phyloP scores from a whole-genome alignment of 2,888 invertebrate species.

The Apamea anceps region DNA sequence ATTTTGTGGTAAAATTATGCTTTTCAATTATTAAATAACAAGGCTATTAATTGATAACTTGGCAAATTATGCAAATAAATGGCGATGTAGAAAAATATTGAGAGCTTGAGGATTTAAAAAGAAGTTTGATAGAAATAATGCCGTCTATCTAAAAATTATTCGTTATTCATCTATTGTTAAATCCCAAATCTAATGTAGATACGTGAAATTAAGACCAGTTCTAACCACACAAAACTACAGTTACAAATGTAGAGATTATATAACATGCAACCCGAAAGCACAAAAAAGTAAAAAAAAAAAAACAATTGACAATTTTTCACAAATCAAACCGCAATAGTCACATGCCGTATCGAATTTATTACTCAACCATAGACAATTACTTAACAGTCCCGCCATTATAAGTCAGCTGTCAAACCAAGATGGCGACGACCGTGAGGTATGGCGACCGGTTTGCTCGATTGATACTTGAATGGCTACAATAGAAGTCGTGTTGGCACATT shows the following conservation, averaged over 20 bases:
- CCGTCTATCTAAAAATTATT: background rate
- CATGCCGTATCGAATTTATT: slow-evolving; percentile 77
- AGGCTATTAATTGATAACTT: background rate
- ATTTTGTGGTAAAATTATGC: background rate
- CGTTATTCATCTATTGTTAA: background rate
- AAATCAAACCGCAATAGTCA: slow-evolving; percentile 68
- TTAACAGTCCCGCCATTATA: slow-evolving; percentile 77
- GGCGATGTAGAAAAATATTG: background rate
- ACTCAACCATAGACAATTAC: slow-evolving; percentile 81
- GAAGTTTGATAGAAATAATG: background rate
- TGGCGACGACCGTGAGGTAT: slow-evolving; percentile 79
- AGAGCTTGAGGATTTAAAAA: background rate
- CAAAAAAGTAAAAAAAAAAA: background rate
- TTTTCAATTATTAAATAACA: background rate
- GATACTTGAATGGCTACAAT: slow-evolving; percentile 75
- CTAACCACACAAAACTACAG: background rate
- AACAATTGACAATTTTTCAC: slow-evolving; percentile 29
- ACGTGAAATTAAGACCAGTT: background rate
- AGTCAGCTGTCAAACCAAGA: slow-evolving; percentile 79
- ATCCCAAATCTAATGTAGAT: slow-evolving; percentile 11
- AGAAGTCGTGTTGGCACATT: slow-evolving; percentile 60
- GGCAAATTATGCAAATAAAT: background rate
- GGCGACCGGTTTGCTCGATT: slow-evolving; percentile 71
- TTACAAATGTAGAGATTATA: slow-evolving; percentile 18
- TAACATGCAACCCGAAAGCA: slow-evolving; percentile 9